These are phyloP conservation scores for Neopelma chrysocephalum DNA, from an alignment of 2,797 vertebrate genomes.

Conservation along the genomic window DNA sequence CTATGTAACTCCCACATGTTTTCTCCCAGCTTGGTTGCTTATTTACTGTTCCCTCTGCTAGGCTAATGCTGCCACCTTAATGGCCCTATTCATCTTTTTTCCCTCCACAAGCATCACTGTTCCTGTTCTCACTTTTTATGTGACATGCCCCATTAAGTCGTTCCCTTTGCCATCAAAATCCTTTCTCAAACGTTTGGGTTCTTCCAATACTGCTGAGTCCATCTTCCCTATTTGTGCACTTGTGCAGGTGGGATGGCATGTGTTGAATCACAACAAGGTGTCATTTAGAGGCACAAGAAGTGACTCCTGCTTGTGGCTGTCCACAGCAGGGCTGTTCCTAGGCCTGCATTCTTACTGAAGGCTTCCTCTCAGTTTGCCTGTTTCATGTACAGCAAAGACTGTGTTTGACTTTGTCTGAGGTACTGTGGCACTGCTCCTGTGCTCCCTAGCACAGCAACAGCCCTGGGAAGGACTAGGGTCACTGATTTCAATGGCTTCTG, in stretches of 20 bases:
- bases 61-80: neutral
- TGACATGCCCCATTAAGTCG: neutral
- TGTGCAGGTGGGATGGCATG: neutral
- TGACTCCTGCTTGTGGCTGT: neutral
- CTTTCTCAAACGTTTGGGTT: neutral
- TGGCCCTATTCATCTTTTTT: neutral
- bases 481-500: neutral
- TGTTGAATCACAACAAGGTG: neutral
- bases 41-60: slow-evolving; percentile 7
- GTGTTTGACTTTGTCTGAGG: neutral
- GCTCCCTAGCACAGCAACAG: neutral
- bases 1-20: neutral
- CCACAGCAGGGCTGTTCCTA: neutral
- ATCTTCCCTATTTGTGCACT: neutral
- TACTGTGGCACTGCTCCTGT: neutral
- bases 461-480: neutral
- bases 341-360: neutral
- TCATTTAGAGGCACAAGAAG: neutral
- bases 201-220: neutral
- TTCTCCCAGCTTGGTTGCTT: neutral
- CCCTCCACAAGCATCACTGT: neutral
- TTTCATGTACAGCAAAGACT: neutral
- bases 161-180: neutral
- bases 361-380: neutral
- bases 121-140: neutral